These are phyloP conservation scores for Andrena dorsata DNA, from an alignment of 2,888 invertebrate genomes.

Conservation along the genomic window DNA sequence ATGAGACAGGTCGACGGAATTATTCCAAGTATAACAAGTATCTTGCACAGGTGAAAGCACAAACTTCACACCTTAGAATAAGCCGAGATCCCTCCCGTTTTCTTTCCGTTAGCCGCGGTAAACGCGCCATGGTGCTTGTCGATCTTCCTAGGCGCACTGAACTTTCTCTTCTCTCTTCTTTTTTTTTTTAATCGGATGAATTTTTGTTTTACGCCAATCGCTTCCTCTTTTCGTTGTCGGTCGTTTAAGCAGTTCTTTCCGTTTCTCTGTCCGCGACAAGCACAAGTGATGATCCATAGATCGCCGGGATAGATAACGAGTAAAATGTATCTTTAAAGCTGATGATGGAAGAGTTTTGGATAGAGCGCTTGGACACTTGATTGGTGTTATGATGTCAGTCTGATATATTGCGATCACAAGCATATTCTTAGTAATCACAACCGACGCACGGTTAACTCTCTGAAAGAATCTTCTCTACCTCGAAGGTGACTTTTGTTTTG, in stretches of 20 bases:
- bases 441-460: constrained; percentile 11
- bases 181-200: background rate
- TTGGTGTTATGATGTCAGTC: constrained; percentile 63
- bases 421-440: constrained; percentile 71
- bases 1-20: constrained; percentile 95
- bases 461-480: constrained; percentile 19
- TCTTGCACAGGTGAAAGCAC: constrained; percentile 88
- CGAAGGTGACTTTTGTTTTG: constrained; percentile 28
- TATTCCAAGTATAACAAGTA: constrained; percentile 97
- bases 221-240: background rate
- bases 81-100: constrained; percentile 35
- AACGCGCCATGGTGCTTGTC: constrained; percentile 41
- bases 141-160: constrained; percentile 51
- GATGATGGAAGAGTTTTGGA: background rate
- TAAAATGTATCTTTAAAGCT: background rate
- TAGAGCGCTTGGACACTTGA: constrained; percentile 69
- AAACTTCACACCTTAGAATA: constrained; percentile 64
- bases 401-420: constrained; percentile 57
- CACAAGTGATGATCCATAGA: constrained; percentile 54
- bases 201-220: constrained; percentile 1
- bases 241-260: background rate
- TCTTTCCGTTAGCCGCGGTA: background rate
- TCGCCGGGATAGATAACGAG: background rate
- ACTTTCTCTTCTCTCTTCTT: constrained; percentile 2
- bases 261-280: constrained; percentile 9